Evolutionary conservation across 2,888 invertebrate species (phyloP).

Genomic region (Panopea generosa): DNA sequence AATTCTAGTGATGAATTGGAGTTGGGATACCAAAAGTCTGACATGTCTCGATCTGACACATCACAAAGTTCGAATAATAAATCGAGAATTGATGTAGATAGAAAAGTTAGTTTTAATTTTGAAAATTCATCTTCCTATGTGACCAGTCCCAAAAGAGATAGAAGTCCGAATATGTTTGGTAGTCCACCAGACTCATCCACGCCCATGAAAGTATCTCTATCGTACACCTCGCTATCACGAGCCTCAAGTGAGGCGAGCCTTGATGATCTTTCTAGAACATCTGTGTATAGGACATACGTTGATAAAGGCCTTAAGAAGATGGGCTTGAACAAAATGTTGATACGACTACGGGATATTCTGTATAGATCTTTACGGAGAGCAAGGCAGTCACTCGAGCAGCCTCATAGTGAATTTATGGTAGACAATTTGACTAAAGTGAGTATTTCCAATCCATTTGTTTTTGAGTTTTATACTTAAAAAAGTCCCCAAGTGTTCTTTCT

Average conservation of each 20-base stretch:
- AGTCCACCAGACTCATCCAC: slow-evolving; percentile 72
- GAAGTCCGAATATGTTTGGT: slow-evolving; percentile 64
- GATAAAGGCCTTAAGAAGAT: slow-evolving; percentile 95
- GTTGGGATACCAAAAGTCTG: no score
- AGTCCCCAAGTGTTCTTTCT: no score
- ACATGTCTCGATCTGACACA: background rate
- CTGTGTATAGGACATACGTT: slow-evolving; percentile 90
- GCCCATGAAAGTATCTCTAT: slow-evolving; percentile 57
- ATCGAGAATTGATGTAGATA: slow-evolving; percentile 22
- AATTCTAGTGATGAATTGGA: slow-evolving; percentile 9
- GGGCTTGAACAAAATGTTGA: slow-evolving; percentile 92
- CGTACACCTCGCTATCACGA: slow-evolving; percentile 70
- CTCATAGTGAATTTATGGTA: slow-evolving; percentile 37
- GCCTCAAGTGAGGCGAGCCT: slow-evolving; percentile 80
- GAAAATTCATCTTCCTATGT: slow-evolving; percentile 23
- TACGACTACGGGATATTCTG: slow-evolving; percentile 89
- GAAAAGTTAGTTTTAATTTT: slow-evolving; percentile 59
- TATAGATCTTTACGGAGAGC: slow-evolving; percentile 83
- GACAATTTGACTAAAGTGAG: slow-evolving; percentile 11
- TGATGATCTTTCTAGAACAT: slow-evolving; percentile 72
- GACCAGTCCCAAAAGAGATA: slow-evolving; percentile 61
- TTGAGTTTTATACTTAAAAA: slow-evolving; percentile 24
- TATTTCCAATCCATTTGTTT: background rate
- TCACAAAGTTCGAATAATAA: background rate
- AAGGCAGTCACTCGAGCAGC: slow-evolving; percentile 79